These are phyloP conservation scores for Amphipyra berbera DNA, from an alignment of 2,888 invertebrate species.

Conservation along the genomic window DNA sequence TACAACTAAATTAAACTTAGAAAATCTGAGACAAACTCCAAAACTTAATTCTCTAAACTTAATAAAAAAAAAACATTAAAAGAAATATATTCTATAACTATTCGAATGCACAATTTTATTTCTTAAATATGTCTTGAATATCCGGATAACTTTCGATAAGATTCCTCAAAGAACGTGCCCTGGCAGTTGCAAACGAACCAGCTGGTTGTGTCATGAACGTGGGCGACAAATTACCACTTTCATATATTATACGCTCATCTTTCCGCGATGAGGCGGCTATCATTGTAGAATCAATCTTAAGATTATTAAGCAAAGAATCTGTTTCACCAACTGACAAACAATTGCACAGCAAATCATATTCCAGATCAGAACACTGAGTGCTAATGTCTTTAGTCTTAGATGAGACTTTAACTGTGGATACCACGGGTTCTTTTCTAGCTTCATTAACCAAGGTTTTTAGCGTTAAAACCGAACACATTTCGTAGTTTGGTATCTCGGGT, in stretches of 20 bases:
- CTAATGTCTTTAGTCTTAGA: constrained; percentile 68
- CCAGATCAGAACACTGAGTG: constrained; percentile 74
- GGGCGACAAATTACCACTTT: not conserved
- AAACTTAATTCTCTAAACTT: constrained; percentile 19
- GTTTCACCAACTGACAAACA: constrained; percentile 76
- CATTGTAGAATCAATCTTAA: constrained; percentile 46
- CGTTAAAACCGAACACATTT: constrained; percentile 68
- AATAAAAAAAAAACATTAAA: not conserved
- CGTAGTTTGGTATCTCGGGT: constrained; percentile 75
- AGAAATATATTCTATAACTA: constrained; percentile 1
- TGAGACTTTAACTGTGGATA: constrained; percentile 37
- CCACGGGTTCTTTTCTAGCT: constrained; percentile 45
- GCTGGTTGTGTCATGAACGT: constrained; percentile 14
- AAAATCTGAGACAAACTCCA: not conserved
- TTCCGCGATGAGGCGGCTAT: constrained; percentile 21
- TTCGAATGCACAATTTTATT: constrained; percentile 62
- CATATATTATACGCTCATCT: not conserved
- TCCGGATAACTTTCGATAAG: constrained; percentile 68
- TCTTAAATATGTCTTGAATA: constrained; percentile 75
- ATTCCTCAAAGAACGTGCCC: constrained; percentile 70
- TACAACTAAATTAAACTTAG: constrained; percentile 13
- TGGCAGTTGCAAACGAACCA: constrained; percentile 67
- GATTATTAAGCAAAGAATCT: constrained; percentile 59
- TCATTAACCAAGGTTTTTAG: constrained; percentile 73
- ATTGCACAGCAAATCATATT: constrained; percentile 74